These are phyloP conservation scores for Theristicus caerulescens DNA, from an alignment of 2,113 vertebrate genomes.

Conservation along the genomic window DNA sequence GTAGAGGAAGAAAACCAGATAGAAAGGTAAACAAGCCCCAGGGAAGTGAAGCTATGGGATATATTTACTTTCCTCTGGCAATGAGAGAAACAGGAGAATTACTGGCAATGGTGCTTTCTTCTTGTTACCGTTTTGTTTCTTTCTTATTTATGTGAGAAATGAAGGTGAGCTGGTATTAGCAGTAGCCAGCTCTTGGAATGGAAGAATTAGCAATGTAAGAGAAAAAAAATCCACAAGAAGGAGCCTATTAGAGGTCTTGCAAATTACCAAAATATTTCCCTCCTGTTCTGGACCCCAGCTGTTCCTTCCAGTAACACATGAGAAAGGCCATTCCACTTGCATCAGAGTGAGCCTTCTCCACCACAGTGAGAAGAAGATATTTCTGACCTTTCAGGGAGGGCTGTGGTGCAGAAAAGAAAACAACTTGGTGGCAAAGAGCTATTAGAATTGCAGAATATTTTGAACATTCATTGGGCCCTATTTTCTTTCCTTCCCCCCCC, in stretches of 20 bases:
- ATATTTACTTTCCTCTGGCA: neutral
- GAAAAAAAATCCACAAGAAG: neutral
- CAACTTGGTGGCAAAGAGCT: neutral
- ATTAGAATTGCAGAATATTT: neutral
- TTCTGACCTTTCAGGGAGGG: neutral
- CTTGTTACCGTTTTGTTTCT: neutral
- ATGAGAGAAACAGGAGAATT: neutral
- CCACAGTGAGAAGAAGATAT: neutral
- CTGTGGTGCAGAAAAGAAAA: neutral
- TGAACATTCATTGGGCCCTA: neutral
- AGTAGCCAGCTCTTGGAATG: neutral
- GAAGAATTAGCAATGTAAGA: neutral
- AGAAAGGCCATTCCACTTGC: neutral
- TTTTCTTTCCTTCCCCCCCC: neutral
- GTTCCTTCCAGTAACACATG: neutral
- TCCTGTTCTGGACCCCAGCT: neutral
- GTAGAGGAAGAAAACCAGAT: neutral
- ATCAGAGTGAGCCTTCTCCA: neutral
- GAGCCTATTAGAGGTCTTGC: neutral
- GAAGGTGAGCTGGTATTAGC: neutral
- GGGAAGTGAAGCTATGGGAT: neutral
- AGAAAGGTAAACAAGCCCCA: neutral
- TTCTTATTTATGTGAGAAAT: neutral
- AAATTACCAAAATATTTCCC: neutral
- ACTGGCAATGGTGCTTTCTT: neutral